Base-by-base conservation (phyloP, 2,113 vertebrate genomes). In the Balaenoptera acutorostrata region DNA sequence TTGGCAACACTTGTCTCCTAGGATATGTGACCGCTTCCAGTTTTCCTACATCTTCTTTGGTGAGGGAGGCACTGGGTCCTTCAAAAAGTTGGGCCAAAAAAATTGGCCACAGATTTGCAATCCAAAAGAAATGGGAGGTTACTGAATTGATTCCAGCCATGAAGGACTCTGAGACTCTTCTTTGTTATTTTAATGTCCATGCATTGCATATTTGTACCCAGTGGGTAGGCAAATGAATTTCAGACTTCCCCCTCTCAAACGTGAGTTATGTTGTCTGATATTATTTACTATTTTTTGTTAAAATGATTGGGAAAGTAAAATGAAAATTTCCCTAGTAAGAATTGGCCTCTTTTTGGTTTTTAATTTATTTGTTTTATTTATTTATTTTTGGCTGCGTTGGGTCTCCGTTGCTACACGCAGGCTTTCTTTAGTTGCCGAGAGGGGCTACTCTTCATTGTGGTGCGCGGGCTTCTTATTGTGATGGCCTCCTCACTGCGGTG, bases 1-100 rank as follows among this genome's bases (percentile, higher is more conserved):
- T 97, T 97, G 96, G 95, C 96, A 97, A 74, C 17, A 4, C 36
- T 94, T 2, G 39, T 88, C 77, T 96, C 96, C 94, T 91, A 94
- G 94, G 94, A 93, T 95, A 59, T 97, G 94, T 95, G 57, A n/a
- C 44, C 41, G 1, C 64, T 97, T 96, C 80, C 80, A 89, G 77
- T 89, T 97, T 97, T 88, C 57, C 74, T 94, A 5, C 91, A 83
- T 96, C 95, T 95, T 89, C 68, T 92, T 59, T 75, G 72, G 85
- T 91, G 96, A 82, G 72, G 94, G 96, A 93, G 57, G 95, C 82
- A 84, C 81, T 87, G 71, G 61, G 57, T 80, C 80, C 77, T 96
- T 93, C 59, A 93, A 74, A 95, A 93, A 29, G 25, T 31, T 80
- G 87, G n/a, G 64, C 93, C 95, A 97, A 96, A 88, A 86, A 97